phyloP scores from a whole-genome alignment of 1,140 invertebrate genomes.

The Drosophila carrolli region DNA sequence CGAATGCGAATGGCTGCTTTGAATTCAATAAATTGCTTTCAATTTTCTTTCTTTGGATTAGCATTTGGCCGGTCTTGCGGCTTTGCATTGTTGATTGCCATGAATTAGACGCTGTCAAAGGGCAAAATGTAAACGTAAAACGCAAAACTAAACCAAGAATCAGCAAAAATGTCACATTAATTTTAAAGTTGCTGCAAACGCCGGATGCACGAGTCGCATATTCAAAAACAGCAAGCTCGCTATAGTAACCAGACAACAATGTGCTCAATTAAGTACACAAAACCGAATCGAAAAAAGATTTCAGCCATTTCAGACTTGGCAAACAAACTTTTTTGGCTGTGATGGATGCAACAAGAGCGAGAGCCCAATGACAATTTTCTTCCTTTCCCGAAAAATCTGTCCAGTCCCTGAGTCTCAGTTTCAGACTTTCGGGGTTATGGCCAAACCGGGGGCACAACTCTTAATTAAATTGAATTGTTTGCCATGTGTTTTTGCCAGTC shows the following conservation, averaged over 20 bases:
- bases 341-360: slow-evolving; percentile 50
- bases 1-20: slow-evolving; percentile 16
- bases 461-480: slow-evolving; percentile 83
- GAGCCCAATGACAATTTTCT: slow-evolving; percentile 38
- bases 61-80: slow-evolving; percentile 28
- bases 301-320: slow-evolving; percentile 28
- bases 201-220: slow-evolving; percentile 28
- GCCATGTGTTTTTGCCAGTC: slow-evolving; percentile 65
- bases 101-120: slow-evolving; percentile 47
- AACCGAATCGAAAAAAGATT: slow-evolving; percentile 23
- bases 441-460: slow-evolving; percentile 45
- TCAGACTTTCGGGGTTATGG: slow-evolving; percentile 32
- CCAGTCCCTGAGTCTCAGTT: slow-evolving; percentile 6
- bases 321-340: slow-evolving; percentile 50
- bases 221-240: neutral
- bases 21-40: slow-evolving; percentile 51
- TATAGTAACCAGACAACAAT: slow-evolving; percentile 40
- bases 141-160: slow-evolving; percentile 28
- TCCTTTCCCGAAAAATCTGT: slow-evolving; percentile 40
- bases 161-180: slow-evolving; percentile 53
- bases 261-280: slow-evolving; percentile 40
- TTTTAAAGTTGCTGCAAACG: slow-evolving; percentile 29
- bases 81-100: slow-evolving; percentile 48
- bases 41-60: slow-evolving; percentile 28
- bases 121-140: slow-evolving; percentile 17